Evolutionary conservation across 2,113 vertebrate genomes (phyloP), one percentile per base, ranked within the genome.

Genomic region (Channa argus): DNA sequence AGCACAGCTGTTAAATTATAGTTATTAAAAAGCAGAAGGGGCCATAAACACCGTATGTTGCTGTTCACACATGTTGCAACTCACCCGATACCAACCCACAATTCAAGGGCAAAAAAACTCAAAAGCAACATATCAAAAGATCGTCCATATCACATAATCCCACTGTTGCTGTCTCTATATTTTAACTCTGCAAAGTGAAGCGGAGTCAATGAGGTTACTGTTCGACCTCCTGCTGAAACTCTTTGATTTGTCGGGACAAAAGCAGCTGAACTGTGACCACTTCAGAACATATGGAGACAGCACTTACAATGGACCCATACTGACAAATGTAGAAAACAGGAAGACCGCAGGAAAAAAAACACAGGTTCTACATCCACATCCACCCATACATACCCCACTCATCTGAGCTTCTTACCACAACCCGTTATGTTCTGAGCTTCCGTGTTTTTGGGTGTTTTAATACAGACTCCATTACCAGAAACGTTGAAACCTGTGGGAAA

Each of bases 261-360:
- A 63, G 68, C 39, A 8, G 71, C 37, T 50, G 62, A 73, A 5
- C 59, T 64, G 33, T 7, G 49, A 71, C 63, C 67, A 52, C 39
- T 5, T 45, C 3, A 45, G 39, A 43, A 59, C 47, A 52, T 5
- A 64, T 64, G 68, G 37, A 58, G 54, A 3, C 60, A 2, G 52
- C 56, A 5, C 69, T 58, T 3, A 84, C 84, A 86, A 82, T 63
- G 51, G 64, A 67, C 72, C 0, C 72, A 47, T 37, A 33, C 49
- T 7, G 55, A 61, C 52, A 62, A 5, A 5, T 10, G 59, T 7
- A 56, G 67, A 83, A 79, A 86, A 88, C 87, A 82, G 83, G 86
- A 88, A 71, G 47, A 68, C 24, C 58, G 41, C 62, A 80, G 87
- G 87, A 89, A 87, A 83, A 71, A 78, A 71, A 78, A 76, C 82